phyloP scores from a whole-genome alignment of 1,140 invertebrate species.

The Anoplolepis gracilipes region DNA sequence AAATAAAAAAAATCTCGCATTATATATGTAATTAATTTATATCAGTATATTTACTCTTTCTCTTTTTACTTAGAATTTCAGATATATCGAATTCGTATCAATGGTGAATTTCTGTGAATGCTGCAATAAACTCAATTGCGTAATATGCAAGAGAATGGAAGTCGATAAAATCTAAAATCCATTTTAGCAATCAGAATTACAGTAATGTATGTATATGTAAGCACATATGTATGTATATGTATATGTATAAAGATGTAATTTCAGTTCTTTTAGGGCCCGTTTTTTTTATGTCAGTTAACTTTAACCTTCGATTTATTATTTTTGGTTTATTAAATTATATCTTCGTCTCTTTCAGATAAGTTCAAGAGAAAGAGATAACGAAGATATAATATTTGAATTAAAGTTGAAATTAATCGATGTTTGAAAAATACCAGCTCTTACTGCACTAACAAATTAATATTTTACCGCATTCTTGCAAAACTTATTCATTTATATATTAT shows the following conservation, averaged over 20 bases:
- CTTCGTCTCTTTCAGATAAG: no score
- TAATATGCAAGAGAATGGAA: neutral
- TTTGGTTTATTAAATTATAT: no score
- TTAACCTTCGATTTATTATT: no score
- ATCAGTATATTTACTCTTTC: neutral
- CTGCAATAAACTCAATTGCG: neutral
- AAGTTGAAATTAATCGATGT: no score
- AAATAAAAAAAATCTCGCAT: neutral
- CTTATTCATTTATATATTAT: constrained; percentile 7
- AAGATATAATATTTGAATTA: no score
- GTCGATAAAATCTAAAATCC: constrained; percentile 18
- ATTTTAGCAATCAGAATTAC: constrained; percentile 37
- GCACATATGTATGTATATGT: no score
- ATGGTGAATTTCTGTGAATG: neutral
- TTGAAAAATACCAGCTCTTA: constrained; percentile 6
- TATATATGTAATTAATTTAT: neutral
- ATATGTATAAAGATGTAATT: constrained; percentile 16
- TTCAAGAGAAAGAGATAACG: no score
- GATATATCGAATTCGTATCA: neutral
- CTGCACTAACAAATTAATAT: neutral
- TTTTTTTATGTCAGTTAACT: no score
- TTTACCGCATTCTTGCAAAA: neutral
- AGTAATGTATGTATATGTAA: constrained; percentile 2
- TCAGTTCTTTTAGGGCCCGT: neutral
- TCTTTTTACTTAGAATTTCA: neutral